These are phyloP conservation scores for Drosophila picticornis DNA, from an alignment of 2,888 invertebrate species.

Conservation along the genomic window DNA sequence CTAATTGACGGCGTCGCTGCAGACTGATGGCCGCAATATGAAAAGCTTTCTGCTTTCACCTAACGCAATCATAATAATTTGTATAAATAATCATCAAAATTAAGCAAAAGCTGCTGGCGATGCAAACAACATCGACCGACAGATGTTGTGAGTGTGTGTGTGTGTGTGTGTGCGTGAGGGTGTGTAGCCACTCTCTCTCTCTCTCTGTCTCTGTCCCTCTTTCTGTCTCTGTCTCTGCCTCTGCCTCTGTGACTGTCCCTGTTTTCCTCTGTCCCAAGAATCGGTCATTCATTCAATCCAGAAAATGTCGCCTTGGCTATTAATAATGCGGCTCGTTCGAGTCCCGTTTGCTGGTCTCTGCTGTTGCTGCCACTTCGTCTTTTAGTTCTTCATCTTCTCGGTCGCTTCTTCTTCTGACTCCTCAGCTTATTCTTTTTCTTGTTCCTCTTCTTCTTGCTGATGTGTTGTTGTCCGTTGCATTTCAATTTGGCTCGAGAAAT, in stretches of 20 bases:
- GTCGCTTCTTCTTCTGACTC: background rate
- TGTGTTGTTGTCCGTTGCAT: constrained; percentile 45
- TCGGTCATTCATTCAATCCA: constrained; percentile 59
- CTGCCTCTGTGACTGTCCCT: background rate
- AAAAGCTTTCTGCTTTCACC: constrained; percentile 35
- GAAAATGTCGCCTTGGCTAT: constrained; percentile 54
- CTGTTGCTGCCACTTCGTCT: background rate
- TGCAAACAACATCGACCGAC: constrained; percentile 10
- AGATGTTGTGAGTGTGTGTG: background rate
- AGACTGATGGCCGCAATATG: constrained; percentile 33
- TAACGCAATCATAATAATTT: constrained; percentile 44
- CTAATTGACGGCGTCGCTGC: constrained; percentile 57
- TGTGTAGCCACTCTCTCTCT: background rate
- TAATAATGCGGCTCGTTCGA: constrained; percentile 34
- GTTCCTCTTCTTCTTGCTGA: constrained; percentile 7
- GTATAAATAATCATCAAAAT: constrained; percentile 73
- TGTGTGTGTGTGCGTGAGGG: background rate
- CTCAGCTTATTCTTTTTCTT: background rate
- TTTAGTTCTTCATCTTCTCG: background rate
- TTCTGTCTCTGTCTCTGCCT: background rate
- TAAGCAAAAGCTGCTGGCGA: constrained; percentile 44
- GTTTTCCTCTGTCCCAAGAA: constrained; percentile 11
- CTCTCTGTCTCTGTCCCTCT: background rate
- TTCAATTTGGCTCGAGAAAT: constrained; percentile 62
- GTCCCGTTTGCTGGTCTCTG: constrained; percentile 20